These are phyloP conservation scores for Hemiprocne comata DNA, from an alignment of 2,113 vertebrate species.

Conservation along the genomic window DNA sequence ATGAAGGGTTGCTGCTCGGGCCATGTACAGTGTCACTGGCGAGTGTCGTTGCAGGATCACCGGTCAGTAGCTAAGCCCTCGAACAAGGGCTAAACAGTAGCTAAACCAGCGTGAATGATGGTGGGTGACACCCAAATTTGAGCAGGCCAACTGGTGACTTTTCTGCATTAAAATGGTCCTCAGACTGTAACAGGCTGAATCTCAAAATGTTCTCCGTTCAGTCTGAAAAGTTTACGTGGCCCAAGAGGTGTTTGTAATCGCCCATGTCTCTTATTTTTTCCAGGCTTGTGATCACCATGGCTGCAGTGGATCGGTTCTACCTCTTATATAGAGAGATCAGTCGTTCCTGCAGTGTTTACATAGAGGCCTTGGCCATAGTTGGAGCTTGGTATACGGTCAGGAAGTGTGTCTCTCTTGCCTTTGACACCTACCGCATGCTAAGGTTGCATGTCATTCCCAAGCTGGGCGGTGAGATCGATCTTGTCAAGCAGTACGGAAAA, in stretches of 20 bases:
- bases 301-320: slow-evolving; percentile 92
- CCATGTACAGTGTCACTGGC: neutral
- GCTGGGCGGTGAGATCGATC: slow-evolving; percentile 73
- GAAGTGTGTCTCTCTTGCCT: slow-evolving; percentile 76
- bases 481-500: slow-evolving; percentile 84
- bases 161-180: neutral
- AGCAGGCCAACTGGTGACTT: neutral
- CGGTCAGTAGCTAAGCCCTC: neutral
- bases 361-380: slow-evolving; percentile 88
- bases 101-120: neutral
- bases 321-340: slow-evolving; percentile 89
- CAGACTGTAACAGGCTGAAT: neutral
- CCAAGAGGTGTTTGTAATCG: neutral
- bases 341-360: slow-evolving; percentile 84
- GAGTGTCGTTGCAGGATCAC: neutral
- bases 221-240: neutral
- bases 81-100: neutral
- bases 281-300: slow-evolving; percentile 80
- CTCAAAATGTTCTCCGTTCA: neutral
- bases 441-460: slow-evolving; percentile 87
- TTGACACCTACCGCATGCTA: slow-evolving; percentile 81
- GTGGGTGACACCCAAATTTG: neutral
- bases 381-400: slow-evolving; percentile 87
- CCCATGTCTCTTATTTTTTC: neutral
- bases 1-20: neutral